phyloP scores from a whole-genome alignment of 2,888 invertebrate species.

The Perdita meconis region DNA sequence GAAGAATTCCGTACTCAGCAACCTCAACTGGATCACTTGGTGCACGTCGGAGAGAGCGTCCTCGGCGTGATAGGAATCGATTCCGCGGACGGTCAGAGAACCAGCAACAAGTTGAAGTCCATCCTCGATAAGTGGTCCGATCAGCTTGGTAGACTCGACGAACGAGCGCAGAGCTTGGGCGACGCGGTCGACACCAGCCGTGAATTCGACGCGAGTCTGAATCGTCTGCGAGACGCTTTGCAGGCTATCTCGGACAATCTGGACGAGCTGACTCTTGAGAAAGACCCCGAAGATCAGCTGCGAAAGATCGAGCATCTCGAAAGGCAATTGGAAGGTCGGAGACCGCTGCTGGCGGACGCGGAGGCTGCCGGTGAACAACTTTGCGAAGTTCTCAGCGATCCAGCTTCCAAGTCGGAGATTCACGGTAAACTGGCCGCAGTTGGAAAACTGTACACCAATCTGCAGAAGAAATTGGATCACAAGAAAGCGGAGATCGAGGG shows the following conservation, averaged over 20 bases:
- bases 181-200: conserved; percentile 96
- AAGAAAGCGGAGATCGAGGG: conserved; percentile 96
- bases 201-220: conserved; percentile 95
- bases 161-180: conserved; percentile 94
- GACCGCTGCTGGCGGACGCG: conserved; percentile 94
- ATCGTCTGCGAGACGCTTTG: conserved; percentile 93
- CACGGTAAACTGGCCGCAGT: conserved; percentile 94
- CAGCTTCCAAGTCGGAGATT: conserved; percentile 95
- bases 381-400: conserved; percentile 94
- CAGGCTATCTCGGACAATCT: conserved; percentile 94
- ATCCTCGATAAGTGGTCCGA: conserved; percentile 93
- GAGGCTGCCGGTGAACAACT: conserved; percentile 96
- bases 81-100: conserved; percentile 87
- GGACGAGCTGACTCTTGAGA: conserved; percentile 92
- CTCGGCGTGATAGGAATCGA: conserved; percentile 86
- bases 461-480: conserved; percentile 95
- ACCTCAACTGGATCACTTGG: conserved; percentile 93
- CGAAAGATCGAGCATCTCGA: conserved; percentile 95
- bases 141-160: conserved; percentile 90
- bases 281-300: conserved; percentile 94
- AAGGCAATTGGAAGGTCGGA: conserved; percentile 94
- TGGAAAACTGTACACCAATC: conserved; percentile 93
- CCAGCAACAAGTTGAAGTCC: conserved; percentile 89
- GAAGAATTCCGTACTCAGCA: conserved; percentile 98
- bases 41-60: conserved; percentile 92